Base-by-base conservation (phyloP, 2,888 invertebrate genomes). In the Cynaeus angustus region DNA sequence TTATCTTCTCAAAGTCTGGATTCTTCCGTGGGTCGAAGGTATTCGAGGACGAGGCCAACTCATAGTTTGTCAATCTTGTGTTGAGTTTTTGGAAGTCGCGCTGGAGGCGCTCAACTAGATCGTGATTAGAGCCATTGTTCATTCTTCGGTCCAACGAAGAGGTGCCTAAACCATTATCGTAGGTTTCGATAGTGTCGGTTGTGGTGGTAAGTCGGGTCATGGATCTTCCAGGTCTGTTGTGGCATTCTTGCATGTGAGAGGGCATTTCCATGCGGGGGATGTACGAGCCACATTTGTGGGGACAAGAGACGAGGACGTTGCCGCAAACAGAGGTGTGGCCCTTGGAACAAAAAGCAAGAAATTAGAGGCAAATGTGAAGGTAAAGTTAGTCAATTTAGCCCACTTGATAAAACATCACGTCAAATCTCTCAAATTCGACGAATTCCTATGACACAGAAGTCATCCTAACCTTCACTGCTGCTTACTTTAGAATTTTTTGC, bases 221-320 rank as follows among this genome's bases (percentile, higher is more conserved):
- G 37, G 74, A 66, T 59, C 71, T 66, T 52, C 53, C 45, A 71
- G 72, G 77, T 46, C 71, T 76, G 66, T 82, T 75, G 79, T 83
- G 13, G 82, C 87, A 88, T 69, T 87, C 86, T 66, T 83, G 84
- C 37, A 85, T 77, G 75, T 93, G 93, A 0, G 87, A 86, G 0
- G 88, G 86, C 81, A 88, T 87, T 72, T 89, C 88, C 66, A 89
- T 89, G 73, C 93, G 86, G 69, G 91, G 90, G 21, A 92, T 87
- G 85, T 91, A 93, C 1, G 90, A 89, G 0, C 91, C 91, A 75
- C 93, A 93, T 52, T 89, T 88, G 75, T 91, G 86, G 0, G 90
- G 89, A 64, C 93, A 93, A 79, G 91, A 89, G 79, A 92, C 91
- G 75, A 93, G 82, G 7, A 93, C 91, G 68, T 91, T 90, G 9